A percentile compares a stretch with the other conserved stretches of the same genome.
These are phyloP conservation scores for Agriopis marginaria DNA, from an alignment of 2,888 invertebrate species.

Conservation along the genomic window DNA sequence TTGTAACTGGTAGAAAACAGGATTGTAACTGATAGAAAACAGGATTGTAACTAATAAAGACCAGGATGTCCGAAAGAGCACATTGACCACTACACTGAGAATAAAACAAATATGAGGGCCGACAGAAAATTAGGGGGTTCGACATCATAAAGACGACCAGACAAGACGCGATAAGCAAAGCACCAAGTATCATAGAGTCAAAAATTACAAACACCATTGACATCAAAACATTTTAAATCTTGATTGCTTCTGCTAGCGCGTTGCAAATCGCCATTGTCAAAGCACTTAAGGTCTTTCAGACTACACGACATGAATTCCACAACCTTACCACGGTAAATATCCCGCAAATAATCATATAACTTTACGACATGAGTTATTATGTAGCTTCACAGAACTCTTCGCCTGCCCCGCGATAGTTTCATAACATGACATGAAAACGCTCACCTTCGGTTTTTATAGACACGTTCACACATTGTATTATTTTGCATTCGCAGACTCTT, in stretches of 20 bases:
- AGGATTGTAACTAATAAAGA: too few species aligned
- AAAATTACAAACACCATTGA: neutral
- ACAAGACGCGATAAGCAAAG: neutral
- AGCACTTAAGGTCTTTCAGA: conserved; percentile 1
- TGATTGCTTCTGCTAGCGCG: neutral
- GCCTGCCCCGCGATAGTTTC: too few species aligned
- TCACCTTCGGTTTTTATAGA: neutral
- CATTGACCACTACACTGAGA: neutral
- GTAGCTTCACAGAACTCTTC: neutral
- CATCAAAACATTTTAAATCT: neutral
- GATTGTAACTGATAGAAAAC: too few species aligned
- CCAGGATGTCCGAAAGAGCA: neutral
- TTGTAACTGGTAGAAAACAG: too few species aligned
- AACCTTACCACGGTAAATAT: too few species aligned
- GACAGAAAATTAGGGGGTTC: neutral
- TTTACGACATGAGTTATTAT: too few species aligned
- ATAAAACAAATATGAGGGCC: neutral
- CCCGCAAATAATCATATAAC: too few species aligned
- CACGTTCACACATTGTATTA: too few species aligned
- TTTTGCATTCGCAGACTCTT: too few species aligned
- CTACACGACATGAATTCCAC: too few species aligned
- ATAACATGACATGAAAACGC: neutral
- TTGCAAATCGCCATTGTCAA: conserved; percentile 1
- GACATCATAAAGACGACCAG: neutral
- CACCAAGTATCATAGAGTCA: neutral